A percentile compares a stretch with the other conserved stretches of the same genome.
These are phyloP conservation scores for Lonchura striata DNA, from an alignment of 2,113 vertebrate genomes.

Conservation along the genomic window DNA sequence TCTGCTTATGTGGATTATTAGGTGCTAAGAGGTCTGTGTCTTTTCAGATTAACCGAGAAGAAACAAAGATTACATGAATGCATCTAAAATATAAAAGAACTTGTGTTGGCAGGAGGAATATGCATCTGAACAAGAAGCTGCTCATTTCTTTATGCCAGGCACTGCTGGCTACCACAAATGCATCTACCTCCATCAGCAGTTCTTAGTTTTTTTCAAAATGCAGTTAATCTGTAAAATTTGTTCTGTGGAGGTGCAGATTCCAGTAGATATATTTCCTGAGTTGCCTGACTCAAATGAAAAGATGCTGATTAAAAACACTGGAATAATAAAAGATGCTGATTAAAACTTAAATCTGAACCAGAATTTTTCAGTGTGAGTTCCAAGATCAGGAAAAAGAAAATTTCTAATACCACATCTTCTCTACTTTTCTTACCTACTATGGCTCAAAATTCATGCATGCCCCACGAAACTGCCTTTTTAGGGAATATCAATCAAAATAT, in stretches of 20 bases:
- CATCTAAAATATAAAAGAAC: not conserved
- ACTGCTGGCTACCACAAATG: not conserved
- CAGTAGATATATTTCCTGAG: not conserved
- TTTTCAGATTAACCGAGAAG: not conserved
- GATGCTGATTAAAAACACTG: too few species aligned
- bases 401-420: not conserved
- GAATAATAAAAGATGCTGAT: too few species aligned
- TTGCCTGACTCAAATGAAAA: not conserved
- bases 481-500: not conserved
- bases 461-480: not conserved
- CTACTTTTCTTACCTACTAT: not conserved
- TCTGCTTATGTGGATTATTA: not conserved
- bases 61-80: not conserved
- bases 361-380: not conserved
- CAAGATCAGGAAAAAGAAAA: not conserved
- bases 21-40: not conserved
- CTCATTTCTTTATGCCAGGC: not conserved
- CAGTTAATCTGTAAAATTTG: not conserved
- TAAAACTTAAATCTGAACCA: not conserved
- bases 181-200: not conserved
- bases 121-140: not conserved
- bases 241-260: not conserved
- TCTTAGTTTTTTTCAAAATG: not conserved
- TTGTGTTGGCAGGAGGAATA: not conserved
- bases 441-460: not conserved